Evolutionary conservation across 1,140 invertebrate genomes (phyloP).

Genomic region (Aculops lycopersici): DNA sequence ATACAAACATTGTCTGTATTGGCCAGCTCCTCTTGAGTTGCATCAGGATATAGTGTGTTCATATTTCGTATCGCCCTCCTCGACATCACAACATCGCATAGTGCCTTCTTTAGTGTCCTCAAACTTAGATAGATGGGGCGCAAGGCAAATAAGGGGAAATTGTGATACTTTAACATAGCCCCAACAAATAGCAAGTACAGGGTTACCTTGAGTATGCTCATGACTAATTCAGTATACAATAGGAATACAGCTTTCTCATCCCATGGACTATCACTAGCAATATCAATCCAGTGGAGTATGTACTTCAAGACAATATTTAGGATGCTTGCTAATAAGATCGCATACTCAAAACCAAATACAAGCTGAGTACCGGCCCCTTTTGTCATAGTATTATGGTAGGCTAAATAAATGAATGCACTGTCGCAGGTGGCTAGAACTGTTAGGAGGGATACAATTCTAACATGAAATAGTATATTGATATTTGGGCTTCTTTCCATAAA

Average conservation of each 20-base stretch:
- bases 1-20: slow-evolving; percentile 92
- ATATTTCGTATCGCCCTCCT: slow-evolving; percentile 81
- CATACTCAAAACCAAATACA: slow-evolving; percentile 98
- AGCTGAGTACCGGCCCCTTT: slow-evolving; percentile 88
- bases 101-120: slow-evolving; percentile 83
- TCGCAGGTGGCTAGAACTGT: slow-evolving; percentile 46
- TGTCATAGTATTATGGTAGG: slow-evolving; percentile 65
- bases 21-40: slow-evolving; percentile 64
- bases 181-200: slow-evolving; percentile 73
- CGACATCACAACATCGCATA: slow-evolving; percentile 88
- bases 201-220: slow-evolving; percentile 46
- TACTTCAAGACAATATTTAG: slow-evolving; percentile 84
- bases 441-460: slow-evolving; percentile 51
- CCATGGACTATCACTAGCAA: slow-evolving; percentile 85
- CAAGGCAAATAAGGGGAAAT: slow-evolving; percentile 86
- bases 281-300: slow-evolving; percentile 61
- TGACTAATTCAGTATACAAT: slow-evolving; percentile 75
- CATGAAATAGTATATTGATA: slow-evolving; percentile 75
- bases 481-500: slow-evolving; percentile 97
- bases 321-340: slow-evolving; percentile 71
- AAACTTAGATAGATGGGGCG: slow-evolving; percentile 95
- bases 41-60: slow-evolving; percentile 85
- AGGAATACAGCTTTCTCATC: slow-evolving; percentile 94
- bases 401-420: slow-evolving; percentile 59
- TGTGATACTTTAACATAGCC: slow-evolving; percentile 89